These are phyloP conservation scores for Trichonephila inaurata DNA, from an alignment of 1,140 invertebrate genomes.

Conservation along the genomic window DNA sequence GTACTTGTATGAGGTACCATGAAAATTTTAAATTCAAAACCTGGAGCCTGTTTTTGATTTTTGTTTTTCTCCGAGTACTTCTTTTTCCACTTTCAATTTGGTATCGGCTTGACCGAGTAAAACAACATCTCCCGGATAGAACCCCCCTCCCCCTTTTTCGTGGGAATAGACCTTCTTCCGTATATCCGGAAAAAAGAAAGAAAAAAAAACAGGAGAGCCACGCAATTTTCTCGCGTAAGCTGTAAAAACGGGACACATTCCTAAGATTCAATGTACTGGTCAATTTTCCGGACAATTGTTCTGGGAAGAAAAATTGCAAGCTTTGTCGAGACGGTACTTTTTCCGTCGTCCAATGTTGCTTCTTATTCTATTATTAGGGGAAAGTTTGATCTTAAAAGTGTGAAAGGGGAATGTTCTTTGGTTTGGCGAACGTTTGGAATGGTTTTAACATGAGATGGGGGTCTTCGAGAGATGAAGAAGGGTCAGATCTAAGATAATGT, in stretches of 20 bases:
- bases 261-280: slow-evolving; percentile 34
- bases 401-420: too few relatives aligned
- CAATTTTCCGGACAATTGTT: slow-evolving; percentile 53
- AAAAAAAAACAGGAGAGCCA: not conserved
- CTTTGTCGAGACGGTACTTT: not conserved
- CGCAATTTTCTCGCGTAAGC: slow-evolving; percentile 27
- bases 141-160: too few relatives aligned
- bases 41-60: not conserved
- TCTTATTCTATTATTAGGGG: too few relatives aligned
- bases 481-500: too few relatives aligned
- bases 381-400: too few relatives aligned
- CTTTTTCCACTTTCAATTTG: slow-evolving; percentile 18
- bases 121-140: not conserved
- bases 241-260: slow-evolving; percentile 16
- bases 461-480: too few relatives aligned
- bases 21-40: slow-evolving; percentile 32
- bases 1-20: not conserved
- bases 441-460: too few relatives aligned
- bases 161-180: not conserved
- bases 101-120: not conserved
- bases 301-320: not conserved
- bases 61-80: not conserved
- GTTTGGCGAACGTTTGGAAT: too few relatives aligned
- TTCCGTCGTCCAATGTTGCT: not conserved
- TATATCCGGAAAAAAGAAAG: too few relatives aligned